Conservation (phyloP, 37 sponge, comb jelly and placozoan genomes). For the Corticium candelabrum region DNA sequence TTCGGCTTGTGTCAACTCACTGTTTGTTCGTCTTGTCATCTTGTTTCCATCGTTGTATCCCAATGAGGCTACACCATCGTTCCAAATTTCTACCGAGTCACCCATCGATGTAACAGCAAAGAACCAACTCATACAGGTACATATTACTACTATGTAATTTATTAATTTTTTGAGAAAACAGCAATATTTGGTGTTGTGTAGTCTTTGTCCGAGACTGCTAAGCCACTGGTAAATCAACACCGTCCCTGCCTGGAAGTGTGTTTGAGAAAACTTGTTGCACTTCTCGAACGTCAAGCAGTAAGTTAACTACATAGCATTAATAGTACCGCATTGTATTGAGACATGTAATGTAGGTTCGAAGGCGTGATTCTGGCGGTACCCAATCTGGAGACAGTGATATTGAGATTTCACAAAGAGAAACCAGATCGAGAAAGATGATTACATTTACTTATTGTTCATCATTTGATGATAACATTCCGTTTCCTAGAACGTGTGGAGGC, state of each 20-base stretch:
- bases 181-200: constrained; percentile 9
- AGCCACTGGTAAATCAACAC: constrained; percentile 35
- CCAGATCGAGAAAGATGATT: background rate
- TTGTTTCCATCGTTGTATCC: constrained; percentile 73
- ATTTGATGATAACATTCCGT: constrained; percentile 71
- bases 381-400: too few relatives aligned
- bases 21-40: constrained; percentile 45
- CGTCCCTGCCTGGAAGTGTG: constrained; percentile 68
- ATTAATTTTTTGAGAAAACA: background rate
- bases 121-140: background rate
- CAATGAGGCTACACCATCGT: constrained; percentile 65
- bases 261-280: constrained; percentile 35
- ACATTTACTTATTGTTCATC: constrained; percentile 39
- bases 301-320: too few relatives aligned
- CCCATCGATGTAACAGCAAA: background rate
- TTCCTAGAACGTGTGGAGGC: constrained; percentile 73
- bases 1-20: constrained; percentile 27
- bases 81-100: constrained; percentile 38
- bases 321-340: too few relatives aligned
- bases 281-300: background rate
- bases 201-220: constrained; percentile 42
- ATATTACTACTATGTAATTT: background rate
- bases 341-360: background rate
- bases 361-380: background rate
- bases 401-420: background rate